Conservation (phyloP, 2,113 vertebrate species). For the Myotis brandtii region DNA sequence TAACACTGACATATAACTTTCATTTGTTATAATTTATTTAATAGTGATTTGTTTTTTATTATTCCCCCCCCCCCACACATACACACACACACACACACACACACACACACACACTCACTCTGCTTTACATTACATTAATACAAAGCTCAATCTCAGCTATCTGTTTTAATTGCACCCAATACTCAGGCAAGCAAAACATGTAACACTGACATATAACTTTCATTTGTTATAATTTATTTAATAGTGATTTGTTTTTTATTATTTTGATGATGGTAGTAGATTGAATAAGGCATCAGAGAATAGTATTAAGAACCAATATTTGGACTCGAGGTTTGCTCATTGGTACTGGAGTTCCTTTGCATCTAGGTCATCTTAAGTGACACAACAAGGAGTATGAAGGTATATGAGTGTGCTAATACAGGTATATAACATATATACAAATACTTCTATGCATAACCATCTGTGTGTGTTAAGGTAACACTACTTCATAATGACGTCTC, state of each 20-base stretch:
- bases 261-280: not conserved
- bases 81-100: too few relatives aligned
- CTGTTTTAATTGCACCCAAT: not conserved
- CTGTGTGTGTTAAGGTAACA: not conserved
- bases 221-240: not conserved
- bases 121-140: not conserved
- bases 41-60: not conserved
- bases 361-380: not conserved
- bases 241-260: not conserved
- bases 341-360: not conserved
- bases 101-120: not conserved
- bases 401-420: not conserved
- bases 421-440: not conserved
- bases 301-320: not conserved
- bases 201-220: not conserved
- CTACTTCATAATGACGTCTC: not conserved
- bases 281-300: not conserved
- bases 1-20: not conserved
- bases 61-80: too few relatives aligned
- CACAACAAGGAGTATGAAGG: fast-evolving
- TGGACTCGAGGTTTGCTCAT: not conserved
- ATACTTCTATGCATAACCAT: not conserved
- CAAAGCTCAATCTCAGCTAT: not conserved
- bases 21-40: not conserved
- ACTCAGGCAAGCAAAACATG: not conserved